Base-by-base conservation (phyloP, 2,797 vertebrate genomes). In the Remorina albescens region DNA sequence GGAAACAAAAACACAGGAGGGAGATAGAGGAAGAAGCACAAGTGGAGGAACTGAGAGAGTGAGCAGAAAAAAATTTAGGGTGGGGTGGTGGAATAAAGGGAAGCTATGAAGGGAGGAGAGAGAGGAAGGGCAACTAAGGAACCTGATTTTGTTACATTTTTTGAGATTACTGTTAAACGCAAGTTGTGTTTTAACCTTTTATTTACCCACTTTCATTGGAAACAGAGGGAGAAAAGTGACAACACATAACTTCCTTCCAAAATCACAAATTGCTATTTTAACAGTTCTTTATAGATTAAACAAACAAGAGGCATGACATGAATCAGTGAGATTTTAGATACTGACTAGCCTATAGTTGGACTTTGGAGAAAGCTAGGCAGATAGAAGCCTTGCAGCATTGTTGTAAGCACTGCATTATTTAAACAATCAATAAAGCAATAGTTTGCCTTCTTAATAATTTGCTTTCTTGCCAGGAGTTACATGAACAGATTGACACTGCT, bases 1-100 rank as follows among this genome's bases (percentile, higher is more conserved):
- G 1, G 68, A 85, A 82, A 82, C 2, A 55, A 89, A 84, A 88
- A 56, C 37, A 78, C 46, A 23, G 19, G 42, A 59, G 55, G 51
- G 12, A 50, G 56, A 56, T 8, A 47, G 50, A 81, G 67, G 57
- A 85, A 63, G 80, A 67, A 53, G 34, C 55, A 71, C 32, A 67
- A 68, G 51, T 10, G 25, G 65, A 67, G 75, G 72, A 82, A 79
- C 65, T 7, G 63, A 70, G 47, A 75, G 30, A 70, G 60, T 64
- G 15, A 62, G 47, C 2, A 46, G 12, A 55, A 42, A 19, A 81
- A 16, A 76, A 85, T 85, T 62, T 82, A 74, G 77, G 74, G 81
- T 23, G 82, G 16, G 18, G 37, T 32, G 44, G 23, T 63, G 18
- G 34, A 72, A 54, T 21, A 82, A 72, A 72, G 60, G 68, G 79